Base-by-base conservation (phyloP, 2,888 invertebrate genomes). In the Meandrusa payeni region DNA sequence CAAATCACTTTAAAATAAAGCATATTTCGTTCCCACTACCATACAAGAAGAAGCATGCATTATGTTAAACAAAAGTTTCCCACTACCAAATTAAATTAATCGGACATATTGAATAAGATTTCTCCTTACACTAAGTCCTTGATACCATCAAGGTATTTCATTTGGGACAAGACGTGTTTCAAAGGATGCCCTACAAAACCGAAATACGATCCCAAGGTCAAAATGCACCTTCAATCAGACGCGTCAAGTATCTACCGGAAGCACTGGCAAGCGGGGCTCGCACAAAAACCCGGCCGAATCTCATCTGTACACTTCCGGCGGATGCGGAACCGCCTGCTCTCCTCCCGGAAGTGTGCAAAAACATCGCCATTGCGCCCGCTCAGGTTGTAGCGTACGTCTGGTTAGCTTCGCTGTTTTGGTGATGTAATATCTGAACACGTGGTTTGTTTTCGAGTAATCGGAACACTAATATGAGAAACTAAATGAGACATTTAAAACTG, bases 251-350 rank as follows among this genome's bases (percentile, higher is more conserved):
- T 22, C 37, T 37, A 69, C 68, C 72, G 73, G 76, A 66, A 64
- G 55, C 49, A 51, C 70, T 64, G 77, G 76, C 77, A 73, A 69
- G 70, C 61, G 55, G 50, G 55, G 51, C 55, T 66, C 62, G 68
- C 57, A 71, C 72, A 80, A 76, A 76, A 72, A 51, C 66, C 68
- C 57, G 47, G 51, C 61, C 71, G 63, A 78, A 74, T 75, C 77
- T 77, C 82, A 73, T 80, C 76, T 71, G 75, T 69, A 52, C 64
- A 53, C 72, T 71, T 80, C 83, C 82, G 75, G 55, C 76, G 82
- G 81, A 80, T 68, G 59, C 74, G 81, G 85, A 79, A 78, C 72
- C 75, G 78, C 71, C 76, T 79, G 81, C 67, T 58, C 59, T 55
- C 57, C 40, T 42, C 50, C 40, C 64, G 72, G 72, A 72, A 65